Evolutionary conservation across 2,888 invertebrate species (phyloP).

Genomic region (Acleris holmiana): DNA sequence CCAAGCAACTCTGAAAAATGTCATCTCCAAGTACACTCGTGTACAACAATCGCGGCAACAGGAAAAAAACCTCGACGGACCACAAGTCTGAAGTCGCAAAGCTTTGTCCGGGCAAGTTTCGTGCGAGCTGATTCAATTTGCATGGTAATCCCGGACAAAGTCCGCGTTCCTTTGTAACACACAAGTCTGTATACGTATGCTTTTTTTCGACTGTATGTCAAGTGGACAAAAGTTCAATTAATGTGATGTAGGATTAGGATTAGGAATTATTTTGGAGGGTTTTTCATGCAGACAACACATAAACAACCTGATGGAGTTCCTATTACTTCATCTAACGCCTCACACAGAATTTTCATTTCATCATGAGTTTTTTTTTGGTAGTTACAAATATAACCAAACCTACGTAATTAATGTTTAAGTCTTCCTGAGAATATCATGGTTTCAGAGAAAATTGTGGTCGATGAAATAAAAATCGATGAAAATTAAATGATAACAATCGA

Average conservation of each 20-base stretch:
- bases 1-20: not conserved
- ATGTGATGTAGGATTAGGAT: not conserved
- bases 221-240: not conserved
- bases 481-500: too few relatives aligned
- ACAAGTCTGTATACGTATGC: slow-evolving; percentile 14
- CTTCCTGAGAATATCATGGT: too few relatives aligned
- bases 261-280: too few relatives aligned
- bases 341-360: too few relatives aligned
- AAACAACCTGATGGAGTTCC: too few relatives aligned
- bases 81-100: slow-evolving; percentile 43
- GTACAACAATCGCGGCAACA: slow-evolving; percentile 3
- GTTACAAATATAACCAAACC: too few relatives aligned
- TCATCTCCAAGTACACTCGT: not conserved
- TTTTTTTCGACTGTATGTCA: slow-evolving; percentile 26
- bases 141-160: slow-evolving; percentile 65
- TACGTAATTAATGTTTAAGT: too few relatives aligned
- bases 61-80: slow-evolving; percentile 3
- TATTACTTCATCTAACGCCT: too few relatives aligned
- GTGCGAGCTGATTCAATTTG: slow-evolving; percentile 72
- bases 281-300: too few relatives aligned
- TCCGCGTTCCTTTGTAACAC: slow-evolving; percentile 21
- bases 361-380: too few relatives aligned
- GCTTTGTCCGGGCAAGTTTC: slow-evolving; percentile 56
- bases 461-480: too few relatives aligned
- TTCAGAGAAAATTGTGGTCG: too few relatives aligned